phyloP scores from a whole-genome alignment of 2,113 vertebrate genomes.

The Perca fluviatilis region DNA sequence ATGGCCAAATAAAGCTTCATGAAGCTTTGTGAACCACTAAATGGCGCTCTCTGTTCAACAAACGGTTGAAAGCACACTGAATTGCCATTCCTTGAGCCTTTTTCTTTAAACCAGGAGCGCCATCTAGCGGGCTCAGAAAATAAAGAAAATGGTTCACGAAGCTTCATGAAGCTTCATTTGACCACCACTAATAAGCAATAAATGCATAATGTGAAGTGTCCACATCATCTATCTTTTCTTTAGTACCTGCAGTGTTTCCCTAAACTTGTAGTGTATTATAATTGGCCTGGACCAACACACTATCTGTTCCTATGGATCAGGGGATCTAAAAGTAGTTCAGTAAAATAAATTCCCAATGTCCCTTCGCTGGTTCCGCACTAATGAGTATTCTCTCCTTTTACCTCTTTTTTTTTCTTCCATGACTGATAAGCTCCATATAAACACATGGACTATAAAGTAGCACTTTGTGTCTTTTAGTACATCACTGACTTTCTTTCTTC shows the following conservation, averaged over 20 bases:
- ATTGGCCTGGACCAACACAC: not conserved
- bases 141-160: no score
- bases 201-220: no score
- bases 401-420: not conserved
- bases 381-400: not conserved
- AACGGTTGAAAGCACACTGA: no score
- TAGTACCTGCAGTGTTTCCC: not conserved
- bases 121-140: no score
- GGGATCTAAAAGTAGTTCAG: not conserved
- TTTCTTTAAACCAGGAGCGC: no score
- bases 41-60: no score
- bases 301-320: not conserved
- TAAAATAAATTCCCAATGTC: not conserved
- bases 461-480: not conserved
- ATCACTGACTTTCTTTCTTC: constrained; percentile 9
- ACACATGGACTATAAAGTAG: not conserved
- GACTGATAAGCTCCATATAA: not conserved
- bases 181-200: no score
- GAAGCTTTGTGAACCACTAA: no score
- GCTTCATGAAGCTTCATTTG: no score
- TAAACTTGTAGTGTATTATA: not conserved
- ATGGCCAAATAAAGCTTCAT: no score
- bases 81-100: no score
- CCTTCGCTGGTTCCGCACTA: not conserved
- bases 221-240: not conserved